Percentiles rank a stretch among this genome's conserved stretches.
These are phyloP conservation scores for Procambarus clarkii DNA, from an alignment of 1,140 invertebrate species.

Conservation along the genomic window DNA sequence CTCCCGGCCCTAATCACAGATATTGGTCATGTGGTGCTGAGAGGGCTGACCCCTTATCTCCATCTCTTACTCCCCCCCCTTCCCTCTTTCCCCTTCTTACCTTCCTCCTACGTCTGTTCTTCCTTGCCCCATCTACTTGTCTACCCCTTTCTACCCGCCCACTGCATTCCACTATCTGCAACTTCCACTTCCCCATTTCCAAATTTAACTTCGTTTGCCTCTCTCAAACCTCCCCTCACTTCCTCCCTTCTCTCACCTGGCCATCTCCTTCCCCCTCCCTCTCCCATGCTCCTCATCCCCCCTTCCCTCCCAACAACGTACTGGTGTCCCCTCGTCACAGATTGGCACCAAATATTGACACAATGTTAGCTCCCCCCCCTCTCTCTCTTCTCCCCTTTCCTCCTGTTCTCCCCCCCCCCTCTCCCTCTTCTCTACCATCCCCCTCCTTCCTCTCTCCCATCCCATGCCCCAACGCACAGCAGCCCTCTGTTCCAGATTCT, in stretches of 20 bases:
- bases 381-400: background rate
- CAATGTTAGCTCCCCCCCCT: background rate
- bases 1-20: no score
- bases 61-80: background rate
- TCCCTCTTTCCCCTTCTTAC: background rate
- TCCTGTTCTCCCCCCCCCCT: background rate
- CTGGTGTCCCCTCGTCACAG: background rate
- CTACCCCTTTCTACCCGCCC: background rate
- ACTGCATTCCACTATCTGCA: background rate
- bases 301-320: background rate
- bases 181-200: no score
- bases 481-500: background rate
- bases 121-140: background rate
- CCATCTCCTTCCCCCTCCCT: background rate
- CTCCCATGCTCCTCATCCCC: background rate
- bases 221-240: background rate
- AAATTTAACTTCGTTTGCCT: background rate
- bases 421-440: background rate
- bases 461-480: no score
- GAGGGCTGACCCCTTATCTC: no score
- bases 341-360: conserved; percentile 11
- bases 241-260: background rate
- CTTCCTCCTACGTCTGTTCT: background rate
- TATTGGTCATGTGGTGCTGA: no score
- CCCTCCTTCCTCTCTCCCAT: no score